Conservation (phyloP, 2,113 vertebrate species). For the Nothobranchius furzeri region DNA sequence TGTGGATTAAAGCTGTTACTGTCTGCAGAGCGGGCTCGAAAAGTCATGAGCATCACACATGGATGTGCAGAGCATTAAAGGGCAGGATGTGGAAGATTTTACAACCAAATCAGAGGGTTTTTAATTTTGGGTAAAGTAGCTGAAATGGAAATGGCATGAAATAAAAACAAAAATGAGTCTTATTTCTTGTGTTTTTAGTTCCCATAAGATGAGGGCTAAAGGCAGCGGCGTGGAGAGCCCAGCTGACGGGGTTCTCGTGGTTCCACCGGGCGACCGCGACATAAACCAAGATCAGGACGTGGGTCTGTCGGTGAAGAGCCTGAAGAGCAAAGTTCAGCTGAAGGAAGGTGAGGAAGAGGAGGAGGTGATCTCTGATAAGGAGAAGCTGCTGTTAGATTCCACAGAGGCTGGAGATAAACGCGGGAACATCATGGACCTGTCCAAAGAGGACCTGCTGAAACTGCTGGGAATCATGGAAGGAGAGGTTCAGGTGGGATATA, state of each 20-base stretch:
- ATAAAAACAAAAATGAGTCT: background rate
- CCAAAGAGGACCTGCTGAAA: slow-evolving; percentile 89
- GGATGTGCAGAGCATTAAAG: too few species aligned
- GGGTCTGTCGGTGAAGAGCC: slow-evolving; percentile 82
- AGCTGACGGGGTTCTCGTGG: slow-evolving; percentile 80
- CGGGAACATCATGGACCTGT: slow-evolving; percentile 83
- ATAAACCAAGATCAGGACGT: slow-evolving; percentile 79
- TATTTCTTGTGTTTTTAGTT: slow-evolving; percentile 43
- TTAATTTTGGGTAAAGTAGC: background rate
- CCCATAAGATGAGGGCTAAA: slow-evolving; percentile 93
- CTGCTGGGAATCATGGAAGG: slow-evolving; percentile 97
- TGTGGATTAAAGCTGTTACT: too few species aligned
- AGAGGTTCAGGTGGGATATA: slow-evolving; percentile 87
- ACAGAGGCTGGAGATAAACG: slow-evolving; percentile 71
- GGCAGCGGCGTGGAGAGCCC: slow-evolving; percentile 85
- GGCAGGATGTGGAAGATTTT: background rate
- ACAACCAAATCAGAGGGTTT: background rate
- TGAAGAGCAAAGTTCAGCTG: slow-evolving; percentile 80
- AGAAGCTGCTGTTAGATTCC: slow-evolving; percentile 81
- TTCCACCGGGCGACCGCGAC: slow-evolving; percentile 79
- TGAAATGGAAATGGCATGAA: background rate
- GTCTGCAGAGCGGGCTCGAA: too few species aligned
- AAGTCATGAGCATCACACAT: too few species aligned
- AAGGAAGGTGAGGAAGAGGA: slow-evolving; percentile 81
- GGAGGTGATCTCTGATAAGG: slow-evolving; percentile 82